phyloP scores from a whole-genome alignment of 2,888 invertebrate species.

The Athalia rosae region DNA sequence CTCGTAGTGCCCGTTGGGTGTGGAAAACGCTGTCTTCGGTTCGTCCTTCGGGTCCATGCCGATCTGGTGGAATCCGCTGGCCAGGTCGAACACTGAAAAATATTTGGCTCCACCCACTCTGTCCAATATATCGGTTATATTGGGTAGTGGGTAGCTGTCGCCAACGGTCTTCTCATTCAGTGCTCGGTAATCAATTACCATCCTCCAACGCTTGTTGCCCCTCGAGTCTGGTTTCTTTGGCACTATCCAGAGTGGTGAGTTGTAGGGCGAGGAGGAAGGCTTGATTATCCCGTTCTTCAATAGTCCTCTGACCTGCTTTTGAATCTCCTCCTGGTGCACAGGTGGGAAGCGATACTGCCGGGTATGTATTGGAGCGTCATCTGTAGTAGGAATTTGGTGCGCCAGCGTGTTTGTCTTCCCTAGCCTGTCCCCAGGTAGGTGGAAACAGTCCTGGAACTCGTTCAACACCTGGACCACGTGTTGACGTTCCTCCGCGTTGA shows the following conservation, averaged over 20 bases:
- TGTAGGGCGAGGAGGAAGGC: constrained; percentile 59
- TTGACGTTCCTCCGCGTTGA: constrained; percentile 7
- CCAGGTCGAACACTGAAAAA: constrained; percentile 36
- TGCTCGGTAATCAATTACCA: constrained; percentile 44
- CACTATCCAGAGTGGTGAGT: constrained; percentile 63
- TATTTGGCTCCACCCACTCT: constrained; percentile 23
- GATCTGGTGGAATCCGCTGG: constrained; percentile 30
- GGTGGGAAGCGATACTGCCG: constrained; percentile 33
- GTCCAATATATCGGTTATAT: constrained; percentile 38
- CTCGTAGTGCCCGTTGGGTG: constrained; percentile 46
- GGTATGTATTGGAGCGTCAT: constrained; percentile 5
- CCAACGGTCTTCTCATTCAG: constrained; percentile 29
- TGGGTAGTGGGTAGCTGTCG: constrained; percentile 46
- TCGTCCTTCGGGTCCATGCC: neutral
- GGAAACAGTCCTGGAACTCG: neutral
- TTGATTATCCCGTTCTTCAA: constrained; percentile 47
- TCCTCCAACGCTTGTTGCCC: constrained; percentile 51
- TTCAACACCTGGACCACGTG: neutral
- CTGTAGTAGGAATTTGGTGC: constrained; percentile 16
- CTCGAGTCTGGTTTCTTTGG: constrained; percentile 59
- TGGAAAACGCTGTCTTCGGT: constrained; percentile 15
- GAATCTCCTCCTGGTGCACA: constrained; percentile 28
- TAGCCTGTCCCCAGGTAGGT: constrained; percentile 17
- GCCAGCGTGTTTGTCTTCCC: neutral
- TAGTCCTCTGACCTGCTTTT: neutral